Percentiles rank a stretch among this genome's conserved stretches.
phyloP scores from a whole-genome alignment of 2,113 vertebrate species.

The Passerina amoena region DNA sequence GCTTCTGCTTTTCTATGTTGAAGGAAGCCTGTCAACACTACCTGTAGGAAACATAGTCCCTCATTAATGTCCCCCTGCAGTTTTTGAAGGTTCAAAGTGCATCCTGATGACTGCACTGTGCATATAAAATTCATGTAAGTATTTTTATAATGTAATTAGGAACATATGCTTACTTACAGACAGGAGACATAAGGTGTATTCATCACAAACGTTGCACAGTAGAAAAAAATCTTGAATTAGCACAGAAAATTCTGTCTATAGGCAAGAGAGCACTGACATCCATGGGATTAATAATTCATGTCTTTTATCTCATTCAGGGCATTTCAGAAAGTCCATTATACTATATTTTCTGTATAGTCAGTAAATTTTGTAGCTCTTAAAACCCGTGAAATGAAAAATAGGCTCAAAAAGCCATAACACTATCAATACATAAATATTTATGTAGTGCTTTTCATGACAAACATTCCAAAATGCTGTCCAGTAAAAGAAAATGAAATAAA shows the following conservation, averaged over 20 bases:
- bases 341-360: constrained; percentile 73
- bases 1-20: neutral
- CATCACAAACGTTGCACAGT: neutral
- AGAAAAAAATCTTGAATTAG: neutral
- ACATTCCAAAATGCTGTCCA: constrained; percentile 59
- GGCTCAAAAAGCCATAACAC: constrained; percentile 68
- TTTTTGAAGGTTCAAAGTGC: neutral
- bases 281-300: constrained; percentile 76
- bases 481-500: constrained; percentile 71
- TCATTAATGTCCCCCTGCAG: neutral
- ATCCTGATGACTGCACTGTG: neutral
- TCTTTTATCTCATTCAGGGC: constrained; percentile 66
- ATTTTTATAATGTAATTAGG: constrained; percentile 4
- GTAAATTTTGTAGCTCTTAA: constrained; percentile 78
- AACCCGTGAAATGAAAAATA: constrained; percentile 74
- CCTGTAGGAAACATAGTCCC: neutral
- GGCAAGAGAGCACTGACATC: constrained; percentile 31
- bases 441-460: constrained; percentile 75
- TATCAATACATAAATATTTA: constrained; percentile 81
- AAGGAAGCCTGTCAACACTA: neutral
- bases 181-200: neutral
- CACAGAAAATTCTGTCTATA: constrained; percentile 48
- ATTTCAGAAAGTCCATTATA: constrained; percentile 74
- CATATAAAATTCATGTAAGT: neutral
- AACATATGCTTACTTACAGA: neutral